Evolutionary conservation across 1,140 invertebrate species (phyloP).

Genomic region (Potamilus streckersoni): DNA sequence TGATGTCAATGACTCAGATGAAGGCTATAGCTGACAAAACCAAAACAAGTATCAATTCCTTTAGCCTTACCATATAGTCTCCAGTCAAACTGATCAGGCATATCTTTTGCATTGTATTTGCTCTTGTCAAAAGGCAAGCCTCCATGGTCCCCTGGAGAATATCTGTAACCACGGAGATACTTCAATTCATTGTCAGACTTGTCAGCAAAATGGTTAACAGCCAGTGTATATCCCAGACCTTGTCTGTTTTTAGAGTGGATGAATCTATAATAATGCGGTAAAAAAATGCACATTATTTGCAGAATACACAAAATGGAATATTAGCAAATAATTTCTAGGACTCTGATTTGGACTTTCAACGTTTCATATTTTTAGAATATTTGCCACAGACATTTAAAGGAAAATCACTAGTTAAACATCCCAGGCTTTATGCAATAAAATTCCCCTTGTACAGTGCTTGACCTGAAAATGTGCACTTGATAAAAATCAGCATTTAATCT

Average conservation of each 20-base stretch:
- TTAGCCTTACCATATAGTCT: conserved; percentile 76
- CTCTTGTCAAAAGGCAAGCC: conserved; percentile 78
- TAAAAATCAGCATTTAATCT: no score
- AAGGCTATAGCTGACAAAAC: no score
- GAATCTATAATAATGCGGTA: conserved; percentile 72
- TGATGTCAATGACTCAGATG: no score
- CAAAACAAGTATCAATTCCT: not conserved
- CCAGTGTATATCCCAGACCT: conserved; percentile 79
- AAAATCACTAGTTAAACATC: no score
- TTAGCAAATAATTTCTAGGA: not conserved
- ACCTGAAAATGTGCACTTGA: no score
- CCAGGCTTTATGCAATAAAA: no score
- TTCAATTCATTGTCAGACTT: conserved; percentile 82
- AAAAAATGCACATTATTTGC: conserved; percentile 1
- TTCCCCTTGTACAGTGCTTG: no score
- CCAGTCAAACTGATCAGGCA: conserved; percentile 81
- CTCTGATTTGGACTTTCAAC: not conserved
- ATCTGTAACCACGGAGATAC: conserved; percentile 81
- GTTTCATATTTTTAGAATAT: no score
- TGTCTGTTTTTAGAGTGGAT: conserved; percentile 88
- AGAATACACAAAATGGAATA: not conserved
- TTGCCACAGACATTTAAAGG: no score
- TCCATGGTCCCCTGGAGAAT: conserved; percentile 75
- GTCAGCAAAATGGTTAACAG: conserved; percentile 92
- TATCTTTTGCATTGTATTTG: conserved; percentile 44